Conservation (phyloP, 2,113 vertebrate species). For the Okapia johnstoni region DNA sequence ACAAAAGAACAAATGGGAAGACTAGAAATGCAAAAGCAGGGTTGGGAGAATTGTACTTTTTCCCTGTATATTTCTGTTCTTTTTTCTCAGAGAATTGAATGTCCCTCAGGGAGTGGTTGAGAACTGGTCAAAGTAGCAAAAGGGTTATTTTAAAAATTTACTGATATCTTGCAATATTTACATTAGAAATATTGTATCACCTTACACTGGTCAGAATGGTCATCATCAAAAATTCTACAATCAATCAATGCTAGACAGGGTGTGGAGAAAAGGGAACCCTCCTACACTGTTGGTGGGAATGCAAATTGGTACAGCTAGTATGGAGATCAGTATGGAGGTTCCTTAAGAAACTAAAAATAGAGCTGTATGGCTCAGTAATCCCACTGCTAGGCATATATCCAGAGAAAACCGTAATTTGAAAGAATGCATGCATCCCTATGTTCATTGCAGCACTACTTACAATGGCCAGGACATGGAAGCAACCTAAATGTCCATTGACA, state of each 20-base stretch:
- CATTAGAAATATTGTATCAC: neutral
- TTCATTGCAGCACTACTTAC: neutral
- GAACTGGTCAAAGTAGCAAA: neutral
- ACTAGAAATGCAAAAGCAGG: neutral
- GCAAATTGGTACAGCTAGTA: neutral
- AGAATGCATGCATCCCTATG: neutral
- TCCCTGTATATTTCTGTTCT: neutral
- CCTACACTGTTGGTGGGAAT: neutral
- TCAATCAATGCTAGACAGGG: neutral
- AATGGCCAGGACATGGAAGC: neutral
- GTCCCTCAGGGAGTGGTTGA: neutral
- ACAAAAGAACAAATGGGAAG: neutral
- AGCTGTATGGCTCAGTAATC: neutral
- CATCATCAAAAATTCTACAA: neutral
- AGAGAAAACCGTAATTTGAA: neutral
- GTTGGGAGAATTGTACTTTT: neutral
- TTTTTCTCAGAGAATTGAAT: neutral
- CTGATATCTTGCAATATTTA: neutral
- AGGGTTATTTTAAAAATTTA: neutral
- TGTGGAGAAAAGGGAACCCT: neutral
- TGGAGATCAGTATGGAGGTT: neutral
- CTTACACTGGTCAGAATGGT: neutral
- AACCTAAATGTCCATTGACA: neutral
- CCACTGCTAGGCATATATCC: neutral
- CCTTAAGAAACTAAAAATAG: neutral